Evolutionary conservation across 2,888 invertebrate species (phyloP), one percentile per base, ranked within the genome.

Genomic region (Lamellibrachia satsuma): DNA sequence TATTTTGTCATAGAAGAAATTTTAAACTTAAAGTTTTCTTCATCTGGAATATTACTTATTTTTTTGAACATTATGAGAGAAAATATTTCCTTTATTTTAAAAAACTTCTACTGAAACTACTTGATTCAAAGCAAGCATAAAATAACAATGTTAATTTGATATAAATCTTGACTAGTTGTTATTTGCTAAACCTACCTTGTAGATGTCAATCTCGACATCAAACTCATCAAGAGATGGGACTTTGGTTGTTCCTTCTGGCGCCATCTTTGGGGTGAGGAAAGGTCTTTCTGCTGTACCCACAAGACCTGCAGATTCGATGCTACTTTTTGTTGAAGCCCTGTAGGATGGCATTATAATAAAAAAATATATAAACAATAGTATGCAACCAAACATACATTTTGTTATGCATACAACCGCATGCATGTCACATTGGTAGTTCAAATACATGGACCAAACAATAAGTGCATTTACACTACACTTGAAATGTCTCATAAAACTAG

Each of bases 211-310:
- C 93, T 96, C 96, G 55, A 95, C 94, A 94, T 96, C 96, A 95
- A 96, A 96, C 93, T 96, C 96, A 93, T 96, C 96, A 93, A 96
- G 95, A n/a, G 96, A 95, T 0, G 96, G 96, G 0, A 96, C 95
- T 91, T 95, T 95, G 51, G 93, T 93, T 51, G 94, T 94, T 92
- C 95, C 95, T 75, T 94, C 94, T 52, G 95, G 94, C 39, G 94
- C 93, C n/a, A 93, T 94, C 93, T 96, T 96, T 2, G 96, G 96
- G 0, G 96, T 95, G 2, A 96, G 95, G 95, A 96, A 96, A 22
- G 96, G 95, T 91, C 95, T 94, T 93, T 96, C 96, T 51, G 95
- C 95, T 15, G 95, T 95, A 7, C 95, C 96, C 93, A 96, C 93
- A 90, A 95, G 92, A 7, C 95, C 95, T 11, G 94, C 94, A 9